A percentile compares a stretch with the other conserved stretches of the same genome.
Evolutionary conservation across 2,797 vertebrate genomes (phyloP).

Genomic region (Dendrocincla fuliginosa): DNA sequence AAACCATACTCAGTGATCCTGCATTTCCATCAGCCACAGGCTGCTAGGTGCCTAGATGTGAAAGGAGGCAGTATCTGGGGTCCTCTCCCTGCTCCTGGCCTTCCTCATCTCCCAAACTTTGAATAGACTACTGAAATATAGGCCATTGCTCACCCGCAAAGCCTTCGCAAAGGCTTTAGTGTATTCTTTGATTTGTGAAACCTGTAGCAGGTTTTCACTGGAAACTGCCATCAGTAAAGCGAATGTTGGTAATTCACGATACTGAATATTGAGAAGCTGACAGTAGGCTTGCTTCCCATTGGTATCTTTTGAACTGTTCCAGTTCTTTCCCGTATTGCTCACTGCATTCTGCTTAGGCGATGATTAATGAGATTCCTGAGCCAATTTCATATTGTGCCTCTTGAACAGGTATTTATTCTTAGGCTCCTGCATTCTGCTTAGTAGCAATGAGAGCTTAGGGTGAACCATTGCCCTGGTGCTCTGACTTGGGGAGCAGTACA

Average conservation of each 20-base stretch:
- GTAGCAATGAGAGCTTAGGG: background rate
- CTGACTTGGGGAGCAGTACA: background rate
- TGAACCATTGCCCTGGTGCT: background rate
- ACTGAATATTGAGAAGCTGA: background rate
- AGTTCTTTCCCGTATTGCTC: background rate
- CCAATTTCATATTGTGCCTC: background rate
- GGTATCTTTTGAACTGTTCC: background rate
- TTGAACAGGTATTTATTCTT: background rate
- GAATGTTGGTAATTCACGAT: background rate
- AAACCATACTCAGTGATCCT: rapidly evolving
- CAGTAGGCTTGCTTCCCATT: background rate
- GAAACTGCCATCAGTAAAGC: rapidly evolving
- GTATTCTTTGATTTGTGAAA: background rate
- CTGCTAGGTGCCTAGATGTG: background rate
- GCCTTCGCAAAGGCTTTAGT: background rate
- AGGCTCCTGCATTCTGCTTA: background rate
- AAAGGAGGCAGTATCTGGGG: background rate
- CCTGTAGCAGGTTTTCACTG: background rate
- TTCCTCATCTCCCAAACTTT: background rate
- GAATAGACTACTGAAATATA: background rate
- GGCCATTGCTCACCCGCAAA: background rate
- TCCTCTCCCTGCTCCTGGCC: background rate
- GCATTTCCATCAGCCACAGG: background rate
- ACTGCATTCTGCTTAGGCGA: background rate
- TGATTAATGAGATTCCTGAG: slow-evolving; percentile 15